Conservation (phyloP, 2,888 invertebrate genomes). For the Dryocosmus kuriphilus region DNA sequence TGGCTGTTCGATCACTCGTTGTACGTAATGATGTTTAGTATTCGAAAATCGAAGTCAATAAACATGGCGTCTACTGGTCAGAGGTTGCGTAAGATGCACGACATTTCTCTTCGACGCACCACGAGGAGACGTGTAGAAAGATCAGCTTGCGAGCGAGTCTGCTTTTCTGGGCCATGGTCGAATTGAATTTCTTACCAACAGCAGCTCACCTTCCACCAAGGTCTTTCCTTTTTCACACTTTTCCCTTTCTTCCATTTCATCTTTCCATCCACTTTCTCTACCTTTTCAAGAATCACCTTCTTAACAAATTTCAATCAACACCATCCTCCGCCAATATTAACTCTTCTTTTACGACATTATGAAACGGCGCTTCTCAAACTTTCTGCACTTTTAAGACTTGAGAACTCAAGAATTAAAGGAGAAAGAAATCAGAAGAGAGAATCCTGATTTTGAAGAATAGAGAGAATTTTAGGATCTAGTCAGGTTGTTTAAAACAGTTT, state of each 20-base stretch:
- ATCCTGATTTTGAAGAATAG: neutral
- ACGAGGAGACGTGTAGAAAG: conserved; percentile 62
- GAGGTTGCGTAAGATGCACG: conserved; percentile 55
- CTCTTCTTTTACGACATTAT: neutral
- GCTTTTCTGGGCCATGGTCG: conserved; percentile 70
- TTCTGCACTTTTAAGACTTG: neutral
- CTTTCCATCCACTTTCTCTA: conserved; percentile 17
- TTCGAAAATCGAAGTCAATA: conserved; percentile 65
- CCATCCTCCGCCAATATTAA: conserved; percentile 8
- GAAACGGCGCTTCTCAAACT: neutral
- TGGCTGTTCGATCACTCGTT: conserved; percentile 11
- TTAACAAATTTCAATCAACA: conserved; percentile 15
- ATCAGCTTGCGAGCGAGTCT: conserved; percentile 50
- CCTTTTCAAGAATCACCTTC: neutral
- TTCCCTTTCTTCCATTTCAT: conserved; percentile 33
- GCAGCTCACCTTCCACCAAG: conserved; percentile 23
- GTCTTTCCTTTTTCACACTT: conserved; percentile 34
- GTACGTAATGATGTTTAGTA: conserved; percentile 65
- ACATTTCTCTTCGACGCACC: conserved; percentile 49
- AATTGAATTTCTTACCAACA: conserved; percentile 49
- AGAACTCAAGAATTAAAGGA: neutral
- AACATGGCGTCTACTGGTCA: conserved; percentile 48
- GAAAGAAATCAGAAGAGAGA: neutral
- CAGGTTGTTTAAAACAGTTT: neutral
- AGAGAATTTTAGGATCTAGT: neutral